These are phyloP conservation scores for Dipodomys spectabilis DNA, from an alignment of 2,113 vertebrate genomes.

Conservation along the genomic window DNA sequence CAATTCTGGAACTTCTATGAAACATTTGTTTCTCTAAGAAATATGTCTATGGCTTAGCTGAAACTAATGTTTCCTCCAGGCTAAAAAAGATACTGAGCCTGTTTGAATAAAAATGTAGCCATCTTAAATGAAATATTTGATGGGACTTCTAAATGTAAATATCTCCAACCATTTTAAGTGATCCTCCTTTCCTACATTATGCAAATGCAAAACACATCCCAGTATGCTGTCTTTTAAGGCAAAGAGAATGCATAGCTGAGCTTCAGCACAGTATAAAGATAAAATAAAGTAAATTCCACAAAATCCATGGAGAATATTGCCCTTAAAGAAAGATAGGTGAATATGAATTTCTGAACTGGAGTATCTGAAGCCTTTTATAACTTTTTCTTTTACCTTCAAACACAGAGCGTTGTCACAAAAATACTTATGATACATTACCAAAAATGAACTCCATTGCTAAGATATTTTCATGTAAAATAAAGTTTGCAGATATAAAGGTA, in stretches of 20 bases:
- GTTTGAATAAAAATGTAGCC: not conserved
- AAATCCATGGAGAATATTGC: not conserved
- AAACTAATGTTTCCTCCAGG: slow-evolving; percentile 46
- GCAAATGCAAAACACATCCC: not conserved
- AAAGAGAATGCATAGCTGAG: not conserved
- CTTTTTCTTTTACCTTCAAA: slow-evolving; percentile 47
- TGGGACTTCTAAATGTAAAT: slow-evolving; percentile 30
- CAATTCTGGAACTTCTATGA: slow-evolving; percentile 14
- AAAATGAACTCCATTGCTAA: slow-evolving; percentile 1
- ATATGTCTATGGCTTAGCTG: slow-evolving; percentile 40
- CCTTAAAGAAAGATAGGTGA: slow-evolving; percentile 22
- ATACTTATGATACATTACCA: slow-evolving; percentile 43
- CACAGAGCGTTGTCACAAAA: slow-evolving; percentile 18
- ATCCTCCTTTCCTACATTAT: not conserved
- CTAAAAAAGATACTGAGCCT: not conserved
- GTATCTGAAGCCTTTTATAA: slow-evolving; percentile 19
- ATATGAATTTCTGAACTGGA: slow-evolving; percentile 51
- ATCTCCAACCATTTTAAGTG: not conserved
- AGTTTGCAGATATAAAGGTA: not conserved
- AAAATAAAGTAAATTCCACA: not conserved
- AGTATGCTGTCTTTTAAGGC: slow-evolving; percentile 21
- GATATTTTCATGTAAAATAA: not conserved
- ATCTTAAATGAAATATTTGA: slow-evolving; percentile 21
- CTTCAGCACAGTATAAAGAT: not conserved
- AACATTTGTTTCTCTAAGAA: slow-evolving; percentile 51